Evolutionary conservation across 2,113 vertebrate genomes (phyloP).

Genomic region (Gymnorhina tibicen): DNA sequence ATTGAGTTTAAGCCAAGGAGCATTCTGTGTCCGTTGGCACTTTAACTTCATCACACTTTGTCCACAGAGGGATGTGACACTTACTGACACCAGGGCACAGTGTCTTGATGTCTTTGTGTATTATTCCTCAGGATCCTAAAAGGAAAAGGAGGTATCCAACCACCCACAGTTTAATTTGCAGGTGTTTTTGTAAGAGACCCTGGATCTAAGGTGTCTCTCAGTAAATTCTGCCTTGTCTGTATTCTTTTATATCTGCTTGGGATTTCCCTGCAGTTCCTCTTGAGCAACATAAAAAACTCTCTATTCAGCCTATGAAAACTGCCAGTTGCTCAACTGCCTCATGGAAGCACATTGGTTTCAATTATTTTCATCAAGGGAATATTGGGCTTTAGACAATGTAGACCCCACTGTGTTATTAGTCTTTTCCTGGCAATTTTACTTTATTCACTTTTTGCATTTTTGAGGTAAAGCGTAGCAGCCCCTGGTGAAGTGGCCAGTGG

Average conservation of each 20-base stretch:
- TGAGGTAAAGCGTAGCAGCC: rapidly evolving
- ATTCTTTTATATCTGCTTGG: background rate
- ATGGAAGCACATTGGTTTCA: background rate
- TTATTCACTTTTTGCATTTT: background rate
- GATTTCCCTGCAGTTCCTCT: background rate
- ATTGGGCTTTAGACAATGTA: background rate
- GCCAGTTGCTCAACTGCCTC: background rate
- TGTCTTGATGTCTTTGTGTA: background rate
- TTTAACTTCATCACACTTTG: rapidly evolving
- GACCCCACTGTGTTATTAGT: background rate
- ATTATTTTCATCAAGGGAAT: background rate
- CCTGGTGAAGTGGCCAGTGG: background rate
- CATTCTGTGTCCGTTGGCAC: rapidly evolving
- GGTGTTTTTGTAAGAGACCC: background rate
- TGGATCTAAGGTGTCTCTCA: background rate
- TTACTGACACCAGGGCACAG: background rate
- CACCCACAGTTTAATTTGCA: background rate
- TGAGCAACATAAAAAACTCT: background rate
- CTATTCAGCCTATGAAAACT: background rate
- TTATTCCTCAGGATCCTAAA: background rate
- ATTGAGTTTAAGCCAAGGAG: background rate
- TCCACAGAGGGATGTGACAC: background rate
- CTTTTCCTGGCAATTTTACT: background rate
- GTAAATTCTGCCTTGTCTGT: background rate
- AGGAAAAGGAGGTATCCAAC: background rate